Percentiles rank a stretch among this genome's conserved stretches.
phyloP scores from a whole-genome alignment of 2,113 vertebrate species.

The Numida meleagris region DNA sequence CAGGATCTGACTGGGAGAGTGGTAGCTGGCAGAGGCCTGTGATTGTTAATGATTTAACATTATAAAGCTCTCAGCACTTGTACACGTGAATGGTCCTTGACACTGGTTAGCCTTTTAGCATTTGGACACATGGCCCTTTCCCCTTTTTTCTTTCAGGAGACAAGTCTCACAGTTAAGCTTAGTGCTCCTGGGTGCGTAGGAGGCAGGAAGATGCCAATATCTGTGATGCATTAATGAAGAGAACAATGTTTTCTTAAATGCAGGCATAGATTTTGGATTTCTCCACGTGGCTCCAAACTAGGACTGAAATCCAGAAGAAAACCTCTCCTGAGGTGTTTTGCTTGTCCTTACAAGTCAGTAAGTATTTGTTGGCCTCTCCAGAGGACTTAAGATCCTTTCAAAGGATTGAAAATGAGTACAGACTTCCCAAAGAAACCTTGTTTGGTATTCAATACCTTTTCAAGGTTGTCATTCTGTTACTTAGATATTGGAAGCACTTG shows the following conservation, averaged over 20 bases:
- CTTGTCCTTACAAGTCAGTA: neutral
- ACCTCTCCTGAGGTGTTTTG: neutral
- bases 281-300: neutral
- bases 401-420: neutral
- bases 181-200: neutral
- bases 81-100: fast-evolving
- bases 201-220: neutral
- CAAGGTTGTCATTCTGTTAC: constrained; percentile 7
- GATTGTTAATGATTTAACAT: neutral
- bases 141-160: neutral
- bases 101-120: neutral
- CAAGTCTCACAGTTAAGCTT: neutral
- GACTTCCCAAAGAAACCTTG: neutral
- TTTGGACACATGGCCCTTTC: neutral
- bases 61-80: neutral
- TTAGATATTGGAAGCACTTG: neutral
- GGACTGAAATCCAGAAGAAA: neutral
- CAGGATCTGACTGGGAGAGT: neutral
- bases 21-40: neutral
- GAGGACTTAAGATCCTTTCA: neutral
- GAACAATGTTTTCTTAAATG: neutral
- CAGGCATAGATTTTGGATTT: fast-evolving
- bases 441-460: constrained; percentile 9
- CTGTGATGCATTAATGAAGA: neutral
- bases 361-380: neutral